A percentile compares a stretch with the other conserved stretches of the same genome.
phyloP scores from a whole-genome alignment of 2,888 invertebrate genomes.

The Parnassius orleans region DNA sequence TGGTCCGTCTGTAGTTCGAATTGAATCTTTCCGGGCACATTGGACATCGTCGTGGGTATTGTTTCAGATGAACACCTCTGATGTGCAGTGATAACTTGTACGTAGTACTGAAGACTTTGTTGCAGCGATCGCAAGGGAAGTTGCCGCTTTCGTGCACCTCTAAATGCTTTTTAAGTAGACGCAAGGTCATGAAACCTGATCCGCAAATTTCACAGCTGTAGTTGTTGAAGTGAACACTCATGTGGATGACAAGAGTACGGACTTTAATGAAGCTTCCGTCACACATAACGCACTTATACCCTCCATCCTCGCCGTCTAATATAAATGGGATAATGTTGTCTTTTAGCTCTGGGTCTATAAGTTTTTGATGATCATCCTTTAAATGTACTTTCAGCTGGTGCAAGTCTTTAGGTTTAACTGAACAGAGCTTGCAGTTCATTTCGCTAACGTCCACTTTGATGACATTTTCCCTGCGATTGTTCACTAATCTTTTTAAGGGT shows the following conservation, averaged over 20 bases:
- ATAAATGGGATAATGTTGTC: slow-evolving; percentile 73
- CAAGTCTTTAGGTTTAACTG: slow-evolving; percentile 44
- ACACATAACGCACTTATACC: slow-evolving; percentile 66
- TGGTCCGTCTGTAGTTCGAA: slow-evolving; percentile 69
- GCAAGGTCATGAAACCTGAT: slow-evolving; percentile 69
- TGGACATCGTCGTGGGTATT: slow-evolving; percentile 64
- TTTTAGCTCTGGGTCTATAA: slow-evolving; percentile 59
- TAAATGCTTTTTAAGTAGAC: slow-evolving; percentile 68
- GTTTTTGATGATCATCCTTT: slow-evolving; percentile 57
- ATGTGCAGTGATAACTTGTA: slow-evolving; percentile 66
- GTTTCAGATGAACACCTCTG: slow-evolving; percentile 68
- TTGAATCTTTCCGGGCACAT: slow-evolving; percentile 73
- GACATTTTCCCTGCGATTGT: slow-evolving; percentile 65
- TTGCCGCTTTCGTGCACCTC: slow-evolving; percentile 72
- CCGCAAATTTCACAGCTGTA: slow-evolving; percentile 75
- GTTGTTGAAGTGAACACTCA: slow-evolving; percentile 74
- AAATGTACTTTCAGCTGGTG: slow-evolving; percentile 59
- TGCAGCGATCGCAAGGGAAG: slow-evolving; percentile 66
- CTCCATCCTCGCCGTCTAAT: slow-evolving; percentile 49
- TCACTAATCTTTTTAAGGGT: slow-evolving; percentile 60
- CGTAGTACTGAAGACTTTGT: slow-evolving; percentile 65
- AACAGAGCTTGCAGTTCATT: slow-evolving; percentile 62
- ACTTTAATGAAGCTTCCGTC: slow-evolving; percentile 66
- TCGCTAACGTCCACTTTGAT: slow-evolving; percentile 69
- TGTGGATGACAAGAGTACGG: slow-evolving; percentile 67